These are phyloP conservation scores for Cichladusa arquata DNA, from an alignment of 2,113 vertebrate genomes.

Conservation along the genomic window DNA sequence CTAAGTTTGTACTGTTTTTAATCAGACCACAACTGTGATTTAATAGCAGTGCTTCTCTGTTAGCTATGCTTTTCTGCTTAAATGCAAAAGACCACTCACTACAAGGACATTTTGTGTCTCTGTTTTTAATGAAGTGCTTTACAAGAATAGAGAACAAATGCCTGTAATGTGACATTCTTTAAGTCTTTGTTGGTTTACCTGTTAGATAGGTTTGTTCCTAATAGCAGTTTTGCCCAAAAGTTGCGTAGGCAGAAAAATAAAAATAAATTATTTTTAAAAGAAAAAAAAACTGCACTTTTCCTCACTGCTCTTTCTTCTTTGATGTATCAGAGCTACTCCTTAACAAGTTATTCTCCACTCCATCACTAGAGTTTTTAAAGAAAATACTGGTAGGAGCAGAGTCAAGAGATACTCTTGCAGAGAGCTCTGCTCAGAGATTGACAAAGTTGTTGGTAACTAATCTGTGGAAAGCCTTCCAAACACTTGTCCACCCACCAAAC, in stretches of 20 bases:
- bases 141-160: slow-evolving; percentile 35
- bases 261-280: rapidly evolving
- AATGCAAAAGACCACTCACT: neutral
- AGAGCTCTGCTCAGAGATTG: neutral
- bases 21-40: neutral
- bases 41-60: neutral
- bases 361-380: neutral
- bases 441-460: neutral
- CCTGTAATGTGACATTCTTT: slow-evolving; percentile 25
- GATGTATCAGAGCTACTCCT: neutral
- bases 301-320: neutral
- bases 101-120: neutral
- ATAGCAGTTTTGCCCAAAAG: neutral
- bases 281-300: neutral
- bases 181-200: neutral
- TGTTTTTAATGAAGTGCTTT: neutral
- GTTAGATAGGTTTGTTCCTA: neutral
- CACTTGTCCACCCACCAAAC: neutral
- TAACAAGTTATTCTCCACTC: neutral
- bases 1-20: neutral
- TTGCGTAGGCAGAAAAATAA: neutral
- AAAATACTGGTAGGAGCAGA: neutral
- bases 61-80: neutral
- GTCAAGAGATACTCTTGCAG: neutral
- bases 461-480: neutral